These are phyloP conservation scores for Acrobasis suavella DNA, from an alignment of 2,888 invertebrate species.

Conservation along the genomic window DNA sequence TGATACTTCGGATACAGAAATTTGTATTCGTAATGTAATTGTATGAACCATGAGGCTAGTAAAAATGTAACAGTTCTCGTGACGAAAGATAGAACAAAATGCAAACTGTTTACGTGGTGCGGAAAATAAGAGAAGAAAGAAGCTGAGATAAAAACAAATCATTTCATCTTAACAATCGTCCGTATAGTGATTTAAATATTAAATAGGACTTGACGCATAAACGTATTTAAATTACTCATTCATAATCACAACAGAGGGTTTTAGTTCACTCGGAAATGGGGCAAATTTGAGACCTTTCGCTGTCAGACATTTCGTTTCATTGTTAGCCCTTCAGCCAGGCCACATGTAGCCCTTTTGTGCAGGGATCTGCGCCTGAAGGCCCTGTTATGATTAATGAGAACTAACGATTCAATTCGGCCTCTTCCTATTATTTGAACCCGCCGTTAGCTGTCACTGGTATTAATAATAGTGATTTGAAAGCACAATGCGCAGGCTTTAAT, in stretches of 20 bases:
- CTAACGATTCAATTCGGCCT: conserved; percentile 65
- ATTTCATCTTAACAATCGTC: no score
- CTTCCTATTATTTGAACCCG: conserved; percentile 42
- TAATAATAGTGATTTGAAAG: conserved; percentile 25
- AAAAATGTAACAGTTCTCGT: no score
- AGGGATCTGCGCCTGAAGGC: conserved; percentile 63
- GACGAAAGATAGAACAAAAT: no score
- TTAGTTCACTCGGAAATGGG: conserved; percentile 6
- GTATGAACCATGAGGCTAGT: no score
- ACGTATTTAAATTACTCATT: not conserved
- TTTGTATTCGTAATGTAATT: no score
- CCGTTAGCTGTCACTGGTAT: conserved; percentile 27
- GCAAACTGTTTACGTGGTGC: no score
- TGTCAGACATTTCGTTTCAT: conserved; percentile 47
- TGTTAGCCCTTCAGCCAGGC: conserved; percentile 54
- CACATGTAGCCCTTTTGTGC: conserved; percentile 69
- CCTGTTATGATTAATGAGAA: conserved; percentile 69
- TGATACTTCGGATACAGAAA: no score
- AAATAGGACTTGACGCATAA: not conserved
- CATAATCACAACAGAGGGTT: not conserved
- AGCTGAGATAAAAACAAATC: no score
- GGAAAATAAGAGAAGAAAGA: no score
- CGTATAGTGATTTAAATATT: no score
- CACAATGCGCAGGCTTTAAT: not conserved
- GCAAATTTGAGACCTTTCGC: conserved; percentile 57